Conservation (phyloP, 2,888 invertebrate species). For the Hedya salicella region DNA sequence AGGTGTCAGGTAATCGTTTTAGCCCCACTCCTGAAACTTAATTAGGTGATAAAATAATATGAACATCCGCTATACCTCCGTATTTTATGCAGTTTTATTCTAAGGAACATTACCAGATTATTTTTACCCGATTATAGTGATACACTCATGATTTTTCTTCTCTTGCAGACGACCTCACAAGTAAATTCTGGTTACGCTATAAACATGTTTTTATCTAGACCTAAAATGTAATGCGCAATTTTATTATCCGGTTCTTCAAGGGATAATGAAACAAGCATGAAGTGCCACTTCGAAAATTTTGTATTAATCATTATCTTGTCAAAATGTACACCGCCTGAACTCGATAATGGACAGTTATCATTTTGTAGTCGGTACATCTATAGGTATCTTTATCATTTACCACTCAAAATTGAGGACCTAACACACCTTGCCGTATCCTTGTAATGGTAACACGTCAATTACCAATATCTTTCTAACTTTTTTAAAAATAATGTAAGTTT, state of each 20-base stretch:
- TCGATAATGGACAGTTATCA: constrained; percentile 2
- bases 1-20: too few species aligned
- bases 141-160: too few species aligned
- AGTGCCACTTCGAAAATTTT: constrained; percentile 27
- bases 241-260: neutral
- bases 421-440: neutral
- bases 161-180: too few species aligned
- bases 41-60: too few species aligned
- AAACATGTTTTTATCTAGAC: neutral
- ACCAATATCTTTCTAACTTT: too few species aligned
- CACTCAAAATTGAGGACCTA: neutral
- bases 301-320: constrained; percentile 13
- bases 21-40: too few species aligned
- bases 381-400: constrained; percentile 1
- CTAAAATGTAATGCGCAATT: neutral
- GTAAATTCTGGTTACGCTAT: neutral
- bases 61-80: too few species aligned
- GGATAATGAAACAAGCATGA: constrained; percentile 7
- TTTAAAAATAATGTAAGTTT: too few species aligned
- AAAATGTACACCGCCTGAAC: constrained; percentile 11
- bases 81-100: too few species aligned
- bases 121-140: too few species aligned
- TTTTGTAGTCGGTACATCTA: neutral
- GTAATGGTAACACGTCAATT: too few species aligned
- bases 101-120: too few species aligned